These are phyloP conservation scores for Drosophila pruinosa DNA, from an alignment of 1,140 invertebrate genomes.

Conservation along the genomic window DNA sequence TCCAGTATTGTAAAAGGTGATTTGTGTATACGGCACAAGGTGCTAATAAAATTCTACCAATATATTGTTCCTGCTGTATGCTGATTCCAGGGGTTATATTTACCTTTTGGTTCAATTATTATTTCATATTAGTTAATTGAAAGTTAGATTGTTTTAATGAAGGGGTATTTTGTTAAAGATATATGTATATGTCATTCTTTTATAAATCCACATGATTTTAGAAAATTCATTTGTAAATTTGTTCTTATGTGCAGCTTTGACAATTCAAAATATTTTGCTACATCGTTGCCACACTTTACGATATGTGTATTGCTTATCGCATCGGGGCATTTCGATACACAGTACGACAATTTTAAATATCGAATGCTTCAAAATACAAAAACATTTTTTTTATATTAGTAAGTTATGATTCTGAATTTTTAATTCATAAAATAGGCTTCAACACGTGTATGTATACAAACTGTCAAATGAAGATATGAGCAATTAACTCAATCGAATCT, in stretches of 20 bases:
- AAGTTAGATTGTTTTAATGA: too few relatives aligned
- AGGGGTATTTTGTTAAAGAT: neutral
- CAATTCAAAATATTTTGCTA: neutral
- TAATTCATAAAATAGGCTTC: too few relatives aligned
- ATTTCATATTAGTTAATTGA: too few relatives aligned
- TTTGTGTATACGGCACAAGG: neutral
- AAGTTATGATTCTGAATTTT: neutral
- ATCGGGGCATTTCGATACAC: neutral
- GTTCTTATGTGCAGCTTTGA: neutral
- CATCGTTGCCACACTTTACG: neutral
- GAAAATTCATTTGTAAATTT: neutral
- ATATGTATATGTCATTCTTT: too few relatives aligned
- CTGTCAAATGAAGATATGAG: neutral
- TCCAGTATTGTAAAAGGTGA: slow-evolving; percentile 16
- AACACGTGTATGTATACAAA: neutral
- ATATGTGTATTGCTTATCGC: neutral
- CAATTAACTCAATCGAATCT: neutral
- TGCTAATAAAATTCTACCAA: neutral
- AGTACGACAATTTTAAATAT: neutral
- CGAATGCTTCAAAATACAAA: too few relatives aligned
- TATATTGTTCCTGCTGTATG: neutral
- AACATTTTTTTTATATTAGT: neutral
- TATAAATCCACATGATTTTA: too few relatives aligned
- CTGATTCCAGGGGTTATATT: too few relatives aligned
- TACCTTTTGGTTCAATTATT: neutral